Base-by-base conservation (phyloP, 2,888 invertebrate genomes). In the Lumbricus terrestris region DNA sequence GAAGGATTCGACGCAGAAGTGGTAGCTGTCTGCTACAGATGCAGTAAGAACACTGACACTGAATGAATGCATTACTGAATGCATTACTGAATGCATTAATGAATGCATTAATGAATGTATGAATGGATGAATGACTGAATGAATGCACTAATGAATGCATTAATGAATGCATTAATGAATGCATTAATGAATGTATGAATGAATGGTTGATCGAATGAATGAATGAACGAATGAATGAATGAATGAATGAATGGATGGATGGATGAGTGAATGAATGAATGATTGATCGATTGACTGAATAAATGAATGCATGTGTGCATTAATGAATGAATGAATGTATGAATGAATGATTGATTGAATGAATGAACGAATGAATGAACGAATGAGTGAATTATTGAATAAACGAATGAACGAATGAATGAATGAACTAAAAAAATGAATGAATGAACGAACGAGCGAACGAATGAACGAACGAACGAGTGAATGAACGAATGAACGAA, bases 1-100 rank as follows among this genome's bases (percentile, higher is more conserved):
- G 92, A 92, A 38, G 90, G 90, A 90, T 90, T 90, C 90, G 91
- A 91, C 69, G 88, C 90, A 88, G 91, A 91, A 90, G 91, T 91
- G n/a, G 54, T 91, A 8, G 89, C 89, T 16, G 91, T 91, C 90
- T 92, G 92, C 90, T 90, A 88, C 90, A 82, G 92, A 88, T 92
- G 92, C 89, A 82, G 91, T 92, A 89, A 90, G 91, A 34, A 20
- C 18, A 23, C 33, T 88, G 29, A 11, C 3, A 35, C 34, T 37
- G 35, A 37, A 34, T 34, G 35, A 37, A 15, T 35, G 35, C 34
- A 85, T 85, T 3, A 85, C 0, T 6, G 35, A 85, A 85, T 85
- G 20, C 8, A 29, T 35, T 18, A 37, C 34, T 1, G 20, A 23
- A 85, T 34, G 35, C 15, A 85, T 34, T 5, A 85, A 34, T 29